These are phyloP conservation scores for Solea solea DNA, from an alignment of 2,113 vertebrate genomes.

Conservation along the genomic window DNA sequence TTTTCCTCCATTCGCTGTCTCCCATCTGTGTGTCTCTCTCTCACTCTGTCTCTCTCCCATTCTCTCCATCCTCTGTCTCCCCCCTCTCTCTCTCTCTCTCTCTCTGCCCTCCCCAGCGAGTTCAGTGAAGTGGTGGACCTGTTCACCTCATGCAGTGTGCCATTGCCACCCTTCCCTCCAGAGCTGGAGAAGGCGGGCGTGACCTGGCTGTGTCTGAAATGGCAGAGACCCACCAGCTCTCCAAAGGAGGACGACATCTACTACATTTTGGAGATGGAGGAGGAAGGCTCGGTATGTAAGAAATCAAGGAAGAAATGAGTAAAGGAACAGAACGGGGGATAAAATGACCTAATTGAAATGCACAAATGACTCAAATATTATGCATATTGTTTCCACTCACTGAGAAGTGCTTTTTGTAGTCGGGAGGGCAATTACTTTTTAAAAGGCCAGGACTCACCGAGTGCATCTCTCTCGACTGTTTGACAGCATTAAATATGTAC, in stretches of 20 bases:
- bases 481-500: conserved; percentile 3
- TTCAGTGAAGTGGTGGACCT: conserved; percentile 96
- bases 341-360: not conserved
- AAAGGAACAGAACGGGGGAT: not conserved
- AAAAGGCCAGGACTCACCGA: too few relatives aligned
- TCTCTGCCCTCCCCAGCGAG: conserved; percentile 83
- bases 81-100: conserved; percentile 37
- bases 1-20: conserved; percentile 51
- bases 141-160: conserved; percentile 97
- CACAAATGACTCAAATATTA: not conserved
- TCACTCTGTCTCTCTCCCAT: conserved; percentile 42
- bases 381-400: not conserved
- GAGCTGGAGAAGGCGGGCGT: conserved; percentile 89
- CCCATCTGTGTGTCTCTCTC: conserved; percentile 51
- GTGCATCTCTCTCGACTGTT: not conserved
- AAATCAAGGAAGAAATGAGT: too few relatives aligned
- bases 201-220: conserved; percentile 92
- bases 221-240: conserved; percentile 92
- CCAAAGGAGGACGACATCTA: conserved; percentile 94
- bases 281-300: conserved; percentile 90
- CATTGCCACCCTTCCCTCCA: conserved; percentile 90
- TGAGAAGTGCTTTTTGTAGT: not conserved
- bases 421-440: not conserved
- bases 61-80: conserved; percentile 13
- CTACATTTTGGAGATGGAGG: conserved; percentile 98